Evolutionary conservation across 2,888 invertebrate species (phyloP), one percentile per base, ranked within the genome.

Genomic region (Xanthostigma xanthostigma): DNA sequence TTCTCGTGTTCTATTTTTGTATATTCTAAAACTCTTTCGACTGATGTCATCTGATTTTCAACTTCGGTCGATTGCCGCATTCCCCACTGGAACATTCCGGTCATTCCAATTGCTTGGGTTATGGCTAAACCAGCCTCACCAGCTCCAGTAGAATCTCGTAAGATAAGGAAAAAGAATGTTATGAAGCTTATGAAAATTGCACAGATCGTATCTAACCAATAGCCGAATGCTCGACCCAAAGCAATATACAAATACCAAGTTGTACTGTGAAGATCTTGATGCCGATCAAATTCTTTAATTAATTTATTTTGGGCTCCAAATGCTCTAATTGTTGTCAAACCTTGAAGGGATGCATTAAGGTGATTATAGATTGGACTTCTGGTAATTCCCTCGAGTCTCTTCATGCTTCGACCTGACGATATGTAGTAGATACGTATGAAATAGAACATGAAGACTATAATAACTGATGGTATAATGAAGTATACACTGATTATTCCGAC

Each of bases 341-440:
- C 87, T 62, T 81, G 77, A 3, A 87, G 64, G 1, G 80, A 77
- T n/a, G 82, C 77, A 55, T 76, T 81, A 44, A 84, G 64, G 58
- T 85, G 84, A 1, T 76, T 74, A 62, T 82, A 85, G 1, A 87
- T 77, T 2, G 86, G 85, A 58, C 82, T 83, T 74, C 72, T 67
- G 72, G 81, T 77, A 50, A 79, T 79, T 56, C 81, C 81, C 61
- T 84, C 84, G 52, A 84, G 66, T 44, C 81, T 71, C 62, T 81
- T 90, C 0, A 90, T 71, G 60, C 82, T 83, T 57, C 86, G 75
- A 0, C 88, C 82, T 0, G 86, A 81, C 11, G 74, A 70, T 41
- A 90, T 63, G 62, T 87, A 90, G 60, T 81, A 75, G 53, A 68
- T 71, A 17, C 89, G 63, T 36, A 87, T 63, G 13, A 75, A 60